These are phyloP conservation scores for Corythaeola cristata DNA, from an alignment of 2,113 vertebrate genomes.

Conservation along the genomic window DNA sequence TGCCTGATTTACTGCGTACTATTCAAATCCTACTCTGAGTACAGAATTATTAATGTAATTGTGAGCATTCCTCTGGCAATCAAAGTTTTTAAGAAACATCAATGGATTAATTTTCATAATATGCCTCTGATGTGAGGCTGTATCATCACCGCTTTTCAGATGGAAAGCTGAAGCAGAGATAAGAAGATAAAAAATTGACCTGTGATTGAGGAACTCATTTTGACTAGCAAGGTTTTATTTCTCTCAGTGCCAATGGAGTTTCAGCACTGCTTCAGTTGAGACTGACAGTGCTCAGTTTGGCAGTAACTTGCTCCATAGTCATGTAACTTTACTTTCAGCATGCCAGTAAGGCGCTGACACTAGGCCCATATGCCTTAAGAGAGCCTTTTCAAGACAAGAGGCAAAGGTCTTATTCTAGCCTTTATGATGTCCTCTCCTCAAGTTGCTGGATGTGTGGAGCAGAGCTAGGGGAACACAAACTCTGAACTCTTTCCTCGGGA, in stretches of 20 bases:
- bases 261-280: background rate
- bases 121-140: background rate
- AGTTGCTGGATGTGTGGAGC: background rate
- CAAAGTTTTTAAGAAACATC: constrained; percentile 26
- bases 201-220: background rate
- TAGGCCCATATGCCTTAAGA: background rate
- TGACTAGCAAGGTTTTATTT: background rate
- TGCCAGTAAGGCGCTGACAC: background rate
- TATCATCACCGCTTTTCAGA: background rate
- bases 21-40: constrained; percentile 24
- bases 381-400: background rate
- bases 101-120: constrained; percentile 44
- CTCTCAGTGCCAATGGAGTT: background rate
- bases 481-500: background rate
- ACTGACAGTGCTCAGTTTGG: background rate
- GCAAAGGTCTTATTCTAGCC: background rate
- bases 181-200: constrained; percentile 34
- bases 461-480: background rate
- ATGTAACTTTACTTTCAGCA: background rate
- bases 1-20: constrained; percentile 22
- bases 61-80: constrained; percentile 43
- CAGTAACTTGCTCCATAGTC: background rate
- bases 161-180: constrained; percentile 36
- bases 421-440: background rate
- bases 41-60: constrained; percentile 41